phyloP scores from a whole-genome alignment of 1,140 invertebrate species.

The Trichonephila clavipes region DNA sequence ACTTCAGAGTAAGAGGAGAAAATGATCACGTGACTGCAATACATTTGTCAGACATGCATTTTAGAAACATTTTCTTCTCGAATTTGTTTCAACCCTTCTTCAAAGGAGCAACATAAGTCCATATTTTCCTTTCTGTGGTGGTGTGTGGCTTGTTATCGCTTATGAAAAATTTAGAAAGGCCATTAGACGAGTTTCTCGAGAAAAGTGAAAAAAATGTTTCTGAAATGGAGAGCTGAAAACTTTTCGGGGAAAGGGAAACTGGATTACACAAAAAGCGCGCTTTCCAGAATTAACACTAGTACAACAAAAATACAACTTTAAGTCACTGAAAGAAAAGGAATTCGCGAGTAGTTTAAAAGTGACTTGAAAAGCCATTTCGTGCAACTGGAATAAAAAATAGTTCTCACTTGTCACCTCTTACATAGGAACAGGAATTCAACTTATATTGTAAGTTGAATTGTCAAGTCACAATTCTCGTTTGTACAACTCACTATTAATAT shows the following conservation, averaged over 20 bases:
- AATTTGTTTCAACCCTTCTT: background rate
- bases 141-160: background rate
- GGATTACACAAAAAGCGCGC: too few species aligned
- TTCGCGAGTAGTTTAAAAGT: too few species aligned
- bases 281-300: too few species aligned
- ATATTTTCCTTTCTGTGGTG: background rate
- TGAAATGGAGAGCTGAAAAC: background rate
- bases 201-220: background rate
- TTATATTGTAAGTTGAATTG: too few species aligned
- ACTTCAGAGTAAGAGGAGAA: background rate
- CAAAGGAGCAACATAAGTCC: background rate
- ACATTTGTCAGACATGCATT: constrained; percentile 47
- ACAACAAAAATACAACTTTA: too few species aligned
- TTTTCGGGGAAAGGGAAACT: background rate
- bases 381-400: too few species aligned
- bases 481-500: too few species aligned
- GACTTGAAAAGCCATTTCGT: too few species aligned
- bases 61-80: constrained; percentile 29
- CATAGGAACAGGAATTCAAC: too few species aligned
- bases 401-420: too few species aligned
- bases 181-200: background rate
- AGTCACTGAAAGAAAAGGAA: too few species aligned
- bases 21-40: constrained; percentile 60
- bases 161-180: background rate
- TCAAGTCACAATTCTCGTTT: too few species aligned